These are phyloP conservation scores for Buphagus erythrorhynchus DNA, from an alignment of 2,797 vertebrate genomes.

Conservation along the genomic window DNA sequence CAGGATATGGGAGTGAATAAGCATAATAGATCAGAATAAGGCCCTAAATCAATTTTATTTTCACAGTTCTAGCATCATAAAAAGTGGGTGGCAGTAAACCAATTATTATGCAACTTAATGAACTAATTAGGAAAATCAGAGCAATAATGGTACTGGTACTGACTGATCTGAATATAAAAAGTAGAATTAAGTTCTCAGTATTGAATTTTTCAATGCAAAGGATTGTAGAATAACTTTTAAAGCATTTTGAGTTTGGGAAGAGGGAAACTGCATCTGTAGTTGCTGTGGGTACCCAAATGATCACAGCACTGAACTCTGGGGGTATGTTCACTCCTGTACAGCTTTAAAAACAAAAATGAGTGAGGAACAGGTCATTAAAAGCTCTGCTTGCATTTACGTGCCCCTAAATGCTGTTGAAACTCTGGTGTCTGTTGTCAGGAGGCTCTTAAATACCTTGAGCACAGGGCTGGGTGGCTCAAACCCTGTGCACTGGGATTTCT, in stretches of 20 bases:
- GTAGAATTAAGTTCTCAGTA: constrained; percentile 77
- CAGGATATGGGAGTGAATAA: constrained; percentile 72
- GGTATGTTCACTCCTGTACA: not conserved
- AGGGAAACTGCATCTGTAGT: not conserved
- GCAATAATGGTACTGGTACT: constrained; percentile 80
- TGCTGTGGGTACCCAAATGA: not conserved
- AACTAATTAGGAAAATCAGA: constrained; percentile 84
- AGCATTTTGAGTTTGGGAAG: constrained; percentile 30
- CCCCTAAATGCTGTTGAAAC: not conserved
- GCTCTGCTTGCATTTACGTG: not conserved
- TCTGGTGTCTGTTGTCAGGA: not conserved
- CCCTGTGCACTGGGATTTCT: not conserved
- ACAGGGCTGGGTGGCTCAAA: not conserved
- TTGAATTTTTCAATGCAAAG: constrained; percentile 62
- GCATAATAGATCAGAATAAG: constrained; percentile 77
- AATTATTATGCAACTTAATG: constrained; percentile 86
- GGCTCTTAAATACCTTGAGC: not conserved
- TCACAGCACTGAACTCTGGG: not conserved
- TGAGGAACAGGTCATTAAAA: not conserved
- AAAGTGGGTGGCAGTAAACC: constrained; percentile 82
- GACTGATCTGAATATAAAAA: constrained; percentile 84
- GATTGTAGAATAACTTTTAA: constrained; percentile 41
- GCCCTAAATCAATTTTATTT: constrained; percentile 83
- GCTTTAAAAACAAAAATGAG: not conserved
- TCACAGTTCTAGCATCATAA: constrained; percentile 78